A percentile compares a stretch with the other conserved stretches of the same genome.
Conservation (phyloP, 2,113 vertebrate genomes). For the Podarcis muralis region DNA sequence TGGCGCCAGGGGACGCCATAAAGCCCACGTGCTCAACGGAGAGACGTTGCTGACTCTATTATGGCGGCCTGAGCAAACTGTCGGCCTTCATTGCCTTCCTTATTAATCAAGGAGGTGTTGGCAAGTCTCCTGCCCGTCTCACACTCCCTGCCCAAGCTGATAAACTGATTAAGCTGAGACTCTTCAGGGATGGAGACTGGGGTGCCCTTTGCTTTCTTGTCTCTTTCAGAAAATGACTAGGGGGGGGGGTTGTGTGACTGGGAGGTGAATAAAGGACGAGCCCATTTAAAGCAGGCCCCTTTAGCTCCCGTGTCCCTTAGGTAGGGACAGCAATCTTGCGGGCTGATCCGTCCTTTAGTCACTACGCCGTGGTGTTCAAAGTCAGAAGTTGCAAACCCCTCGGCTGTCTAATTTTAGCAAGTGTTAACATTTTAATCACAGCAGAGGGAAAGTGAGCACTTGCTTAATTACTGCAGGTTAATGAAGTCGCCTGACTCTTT, state of each 20-base stretch:
- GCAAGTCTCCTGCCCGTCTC: not conserved
- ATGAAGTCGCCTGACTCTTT: slow-evolving; percentile 20
- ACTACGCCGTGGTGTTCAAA: not conserved
- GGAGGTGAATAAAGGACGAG: fast-evolving
- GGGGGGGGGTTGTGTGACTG: not conserved
- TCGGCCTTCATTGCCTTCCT: slow-evolving; percentile 13
- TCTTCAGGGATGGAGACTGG: fast-evolving
- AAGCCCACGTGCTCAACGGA: slow-evolving; percentile 28
- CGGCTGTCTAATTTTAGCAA: not conserved
- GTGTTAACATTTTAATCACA: not conserved
- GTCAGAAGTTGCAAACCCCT: fast-evolving
- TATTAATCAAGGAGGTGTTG: not conserved
- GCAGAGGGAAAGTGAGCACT: slow-evolving; percentile 18
- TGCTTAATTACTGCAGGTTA: slow-evolving; percentile 46
- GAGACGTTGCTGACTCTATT: slow-evolving; percentile 44
- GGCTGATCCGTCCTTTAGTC: fast-evolving
- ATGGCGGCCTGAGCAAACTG: not conserved
- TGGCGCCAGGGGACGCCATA: fast-evolving
- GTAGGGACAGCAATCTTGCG: not conserved
- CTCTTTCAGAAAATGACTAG: not conserved
- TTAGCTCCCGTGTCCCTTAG: not conserved
- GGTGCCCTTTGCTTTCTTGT: fast-evolving
- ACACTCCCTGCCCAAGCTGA: fast-evolving
- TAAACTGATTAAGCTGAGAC: not conserved
- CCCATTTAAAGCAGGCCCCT: not conserved